Base-by-base conservation (phyloP, 2,888 invertebrate genomes). In the Agonopterix arenella region DNA sequence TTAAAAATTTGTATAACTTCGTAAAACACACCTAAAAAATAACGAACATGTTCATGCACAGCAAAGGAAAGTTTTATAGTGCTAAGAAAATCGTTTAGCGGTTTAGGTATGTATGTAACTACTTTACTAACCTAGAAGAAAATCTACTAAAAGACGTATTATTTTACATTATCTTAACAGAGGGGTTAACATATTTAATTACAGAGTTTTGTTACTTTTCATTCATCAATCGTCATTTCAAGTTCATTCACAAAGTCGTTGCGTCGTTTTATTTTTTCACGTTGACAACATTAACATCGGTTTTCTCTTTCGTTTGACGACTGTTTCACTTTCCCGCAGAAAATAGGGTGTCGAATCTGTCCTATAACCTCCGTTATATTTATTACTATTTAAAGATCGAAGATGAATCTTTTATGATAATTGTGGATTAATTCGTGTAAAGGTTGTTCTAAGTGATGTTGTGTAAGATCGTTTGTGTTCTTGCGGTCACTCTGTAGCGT, bases 391-490 rank as follows among this genome's bases (percentile, higher is more conserved):
- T 80, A 84, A 82, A 86, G 88, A 85, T 83, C 80, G 76, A 89
- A 89, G 76, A 92, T 92, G 92, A 89, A 89, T 91, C 90, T 90
- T 90, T 92, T 92, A 92, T 92, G 92, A 92, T 92, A 92, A 91
- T 91, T 91, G 92, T 92, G 91, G 89, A 84, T 88, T 88, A 81
- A 88, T 90, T 89, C 80, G 83, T 86, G 84, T 84, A 89, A 80
- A 89, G 80, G 73, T 81, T 81, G 79, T 83, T 79, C 77, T 80
- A 84, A 89, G 89, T 89, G 88, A 90, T 89, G 89, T 88, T 89
- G 88, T 86, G 83, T 86, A 84, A 81, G 84, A 88, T 84, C 81
- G 81, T 79, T 81, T 84, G 79, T 84, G 80, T 85, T 80, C 84
- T 85, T 81, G 80, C 84, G 84, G 74, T 84, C 80, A 80, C 79